phyloP scores from a whole-genome alignment of 2,888 invertebrate species.

The Drosophila pegasa region DNA sequence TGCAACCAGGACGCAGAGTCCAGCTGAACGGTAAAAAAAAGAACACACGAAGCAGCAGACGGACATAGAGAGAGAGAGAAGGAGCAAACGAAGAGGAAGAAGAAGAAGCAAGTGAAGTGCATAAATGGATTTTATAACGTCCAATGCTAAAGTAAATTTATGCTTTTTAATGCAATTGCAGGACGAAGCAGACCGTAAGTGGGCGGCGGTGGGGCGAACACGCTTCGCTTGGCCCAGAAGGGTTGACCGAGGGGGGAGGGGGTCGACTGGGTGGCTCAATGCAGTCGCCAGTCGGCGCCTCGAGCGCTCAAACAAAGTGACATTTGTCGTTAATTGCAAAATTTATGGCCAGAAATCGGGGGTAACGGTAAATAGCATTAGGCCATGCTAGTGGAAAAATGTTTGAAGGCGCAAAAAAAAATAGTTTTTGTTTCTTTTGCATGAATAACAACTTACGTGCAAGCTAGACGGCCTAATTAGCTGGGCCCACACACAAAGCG shows the following conservation, averaged over 20 bases:
- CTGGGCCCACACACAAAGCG: conserved; percentile 38
- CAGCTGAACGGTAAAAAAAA: conserved; percentile 19
- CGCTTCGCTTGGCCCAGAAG: conserved; percentile 65
- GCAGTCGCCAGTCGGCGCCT: conserved; percentile 41
- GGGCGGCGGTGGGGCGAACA: conserved; percentile 50
- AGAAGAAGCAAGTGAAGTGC: conserved; percentile 75
- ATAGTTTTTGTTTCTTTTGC: neutral
- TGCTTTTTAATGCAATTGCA: conserved; percentile 81
- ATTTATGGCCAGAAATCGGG: conserved; percentile 72
- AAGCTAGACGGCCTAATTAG: conserved; percentile 57
- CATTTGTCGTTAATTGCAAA: conserved; percentile 80
- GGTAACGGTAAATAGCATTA: conserved; percentile 40
- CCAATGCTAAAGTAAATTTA: conserved; percentile 80
- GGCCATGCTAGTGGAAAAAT: conserved; percentile 23
- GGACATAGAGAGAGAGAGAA: neutral
- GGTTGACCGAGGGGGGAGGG: conserved; percentile 4
- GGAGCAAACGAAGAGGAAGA: conserved; percentile 1
- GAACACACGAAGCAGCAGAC: conserved; percentile 1
- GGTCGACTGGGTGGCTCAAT: conserved; percentile 7
- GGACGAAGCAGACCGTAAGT: conserved; percentile 78
- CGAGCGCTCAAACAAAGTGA: conserved; percentile 70
- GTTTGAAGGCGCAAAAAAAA: neutral
- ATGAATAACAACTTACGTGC: conserved; percentile 43
- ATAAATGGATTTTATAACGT: conserved; percentile 81
- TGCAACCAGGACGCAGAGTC: conserved; percentile 51